A percentile compares a stretch with the other conserved stretches of the same genome.
Conservation (phyloP, 2,797 vertebrate species). For the Cyclura pinguis region DNA sequence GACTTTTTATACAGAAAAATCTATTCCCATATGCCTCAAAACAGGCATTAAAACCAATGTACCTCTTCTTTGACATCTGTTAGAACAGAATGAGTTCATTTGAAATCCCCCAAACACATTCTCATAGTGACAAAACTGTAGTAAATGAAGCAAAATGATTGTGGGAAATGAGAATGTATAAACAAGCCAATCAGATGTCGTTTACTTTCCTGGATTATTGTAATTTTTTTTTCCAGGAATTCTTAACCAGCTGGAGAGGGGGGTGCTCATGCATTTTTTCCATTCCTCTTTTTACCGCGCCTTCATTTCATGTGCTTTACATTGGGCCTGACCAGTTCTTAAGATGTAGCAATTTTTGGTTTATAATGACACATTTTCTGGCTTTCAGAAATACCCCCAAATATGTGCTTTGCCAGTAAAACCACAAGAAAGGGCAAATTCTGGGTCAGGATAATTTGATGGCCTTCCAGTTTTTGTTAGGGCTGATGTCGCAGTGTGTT, state of each 20-base stretch:
- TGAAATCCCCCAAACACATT: constrained; percentile 78
- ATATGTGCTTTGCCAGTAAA: not conserved
- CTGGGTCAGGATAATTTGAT: not conserved
- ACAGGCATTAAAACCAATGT: constrained; percentile 82
- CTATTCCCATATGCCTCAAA: constrained; percentile 67
- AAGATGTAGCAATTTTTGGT: not conserved
- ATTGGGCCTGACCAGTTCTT: not conserved
- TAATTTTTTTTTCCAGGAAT: constrained; percentile 53
- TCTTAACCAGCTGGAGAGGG: constrained; percentile 44
- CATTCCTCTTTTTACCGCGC: constrained; percentile 49
- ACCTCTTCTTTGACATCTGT: constrained; percentile 83
- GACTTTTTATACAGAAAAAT: constrained; percentile 68
- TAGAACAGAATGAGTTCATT: constrained; percentile 78
- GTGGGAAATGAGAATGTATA: constrained; percentile 73
- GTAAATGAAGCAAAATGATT: constrained; percentile 79
- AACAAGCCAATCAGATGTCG: constrained; percentile 75
- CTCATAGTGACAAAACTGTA: constrained; percentile 69
- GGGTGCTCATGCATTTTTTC: constrained; percentile 13
- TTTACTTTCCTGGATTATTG: constrained; percentile 69
- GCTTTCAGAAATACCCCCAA: not conserved
- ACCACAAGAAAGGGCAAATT: not conserved
- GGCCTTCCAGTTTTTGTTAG: not conserved
- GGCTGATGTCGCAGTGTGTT: not conserved
- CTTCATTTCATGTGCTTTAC: not conserved
- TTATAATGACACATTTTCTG: not conserved